Evolutionary conservation across 2,113 vertebrate species (phyloP), one percentile per base, ranked within the genome.

Genomic region (Acrocephalus kingi): DNA sequence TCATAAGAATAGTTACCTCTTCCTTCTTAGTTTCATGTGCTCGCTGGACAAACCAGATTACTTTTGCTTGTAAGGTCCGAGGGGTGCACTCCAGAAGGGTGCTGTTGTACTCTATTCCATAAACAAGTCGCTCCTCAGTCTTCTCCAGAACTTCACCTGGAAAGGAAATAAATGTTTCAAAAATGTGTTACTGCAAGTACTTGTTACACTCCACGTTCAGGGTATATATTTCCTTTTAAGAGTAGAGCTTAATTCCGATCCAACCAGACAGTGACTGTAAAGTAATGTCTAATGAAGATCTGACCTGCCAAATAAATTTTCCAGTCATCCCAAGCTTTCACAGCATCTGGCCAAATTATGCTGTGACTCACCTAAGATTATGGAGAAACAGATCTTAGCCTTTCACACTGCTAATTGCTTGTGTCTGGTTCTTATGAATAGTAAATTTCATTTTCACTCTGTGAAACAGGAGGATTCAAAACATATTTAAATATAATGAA

Each of bases 71-170:
- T 62, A 99, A 97, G 25, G 99, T 99, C 82, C 99, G 97, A 15
- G 99, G 99, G 25, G 98, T 98, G 66, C 99, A 99, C 93, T 99
- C 99, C 61, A 99, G 94, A 75, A 99, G 98, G 30, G 99, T 99
- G 94, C 99, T 99, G 97, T 99, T 99, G 77, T 97, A 98, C 91
- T 99, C 99, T 81, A 99, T 98, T 19, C 98, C 98, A 51, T 99
- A 99, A 43, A 98, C 98, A 71, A 98, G 87, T 73, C 93, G 97
- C 87, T 99, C 98, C 80, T 98, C 98, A 16, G 98, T 98, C 79
- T 97, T 98, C 83, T 98, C 98, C 64, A 97, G 41, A 45, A 89
- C 94, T 31, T 98, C 98, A 78, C 97, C 98, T 98, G 24, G 13
- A 95, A 95, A 4, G 41, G 13, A 84, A 79, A 91, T 0, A 69